Conservation (phyloP, 2,888 invertebrate species). For the Unio delphinus region DNA sequence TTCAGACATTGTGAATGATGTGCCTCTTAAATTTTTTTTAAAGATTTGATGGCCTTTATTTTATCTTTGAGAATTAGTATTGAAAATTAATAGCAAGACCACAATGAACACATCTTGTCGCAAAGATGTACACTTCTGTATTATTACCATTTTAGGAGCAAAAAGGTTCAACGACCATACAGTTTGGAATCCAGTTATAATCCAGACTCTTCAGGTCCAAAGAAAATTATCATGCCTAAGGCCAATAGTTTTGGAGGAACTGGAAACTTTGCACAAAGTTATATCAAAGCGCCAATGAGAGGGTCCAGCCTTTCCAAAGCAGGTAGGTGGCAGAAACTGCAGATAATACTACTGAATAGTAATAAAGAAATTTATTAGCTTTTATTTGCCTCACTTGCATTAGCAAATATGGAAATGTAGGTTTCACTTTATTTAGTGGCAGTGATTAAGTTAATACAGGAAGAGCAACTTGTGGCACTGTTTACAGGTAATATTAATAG, state of each 20-base stretch:
- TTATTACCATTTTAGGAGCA: conserved; percentile 6
- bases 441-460: no score
- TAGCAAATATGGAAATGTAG: no score
- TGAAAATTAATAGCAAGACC: no score
- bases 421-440: no score
- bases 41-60: no score
- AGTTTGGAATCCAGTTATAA: conserved; percentile 70
- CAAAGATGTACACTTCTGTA: no score
- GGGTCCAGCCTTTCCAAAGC: conserved; percentile 51
- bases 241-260: conserved; percentile 88
- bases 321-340: conserved; percentile 26
- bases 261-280: conserved; percentile 23
- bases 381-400: conserved; percentile 2
- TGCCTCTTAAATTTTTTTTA: no score
- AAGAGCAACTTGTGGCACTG: no score
- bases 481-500: no score
- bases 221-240: conserved; percentile 78
- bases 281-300: conserved; percentile 33
- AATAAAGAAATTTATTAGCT: not conserved
- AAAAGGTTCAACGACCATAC: conserved; percentile 32
- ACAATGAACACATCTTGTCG: no score
- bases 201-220: conserved; percentile 69
- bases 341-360: not conserved
- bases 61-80: no score
- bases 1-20: no score